phyloP scores from a whole-genome alignment of 2,113 vertebrate genomes.

The Argyrosomus japonicus region DNA sequence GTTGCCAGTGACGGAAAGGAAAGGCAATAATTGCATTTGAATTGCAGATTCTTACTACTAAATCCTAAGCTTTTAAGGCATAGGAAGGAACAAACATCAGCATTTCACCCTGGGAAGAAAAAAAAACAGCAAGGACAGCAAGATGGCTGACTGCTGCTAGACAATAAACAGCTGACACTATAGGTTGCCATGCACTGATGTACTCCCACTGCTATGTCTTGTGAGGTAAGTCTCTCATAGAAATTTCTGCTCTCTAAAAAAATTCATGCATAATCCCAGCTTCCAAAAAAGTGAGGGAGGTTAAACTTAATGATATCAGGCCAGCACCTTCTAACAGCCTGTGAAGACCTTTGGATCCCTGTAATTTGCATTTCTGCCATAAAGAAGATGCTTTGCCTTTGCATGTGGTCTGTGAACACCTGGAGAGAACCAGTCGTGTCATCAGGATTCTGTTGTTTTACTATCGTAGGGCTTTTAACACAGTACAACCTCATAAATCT shows the following conservation, averaged over 20 bases:
- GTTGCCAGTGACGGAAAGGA: constrained; percentile 45
- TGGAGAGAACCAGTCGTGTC: constrained; percentile 59
- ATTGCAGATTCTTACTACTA: constrained; percentile 70
- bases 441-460: constrained; percentile 65
- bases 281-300: constrained; percentile 48
- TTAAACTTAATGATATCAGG: constrained; percentile 66
- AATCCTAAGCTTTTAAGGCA: constrained; percentile 64
- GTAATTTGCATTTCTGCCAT: constrained; percentile 64
- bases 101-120: constrained; percentile 65
- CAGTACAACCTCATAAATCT: constrained; percentile 60
- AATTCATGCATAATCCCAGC: constrained; percentile 54
- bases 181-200: constrained; percentile 67
- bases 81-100: constrained; percentile 77
- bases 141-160: constrained; percentile 73
- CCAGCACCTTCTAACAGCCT: constrained; percentile 58
- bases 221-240: constrained; percentile 57
- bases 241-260: constrained; percentile 48
- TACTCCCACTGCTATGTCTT: constrained; percentile 60
- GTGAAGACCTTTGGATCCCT: constrained; percentile 53
- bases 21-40: constrained; percentile 75
- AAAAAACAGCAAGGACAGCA: constrained; percentile 80
- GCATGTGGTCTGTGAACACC: constrained; percentile 55
- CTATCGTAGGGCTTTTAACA: constrained; percentile 51
- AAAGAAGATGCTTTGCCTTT: constrained; percentile 51
- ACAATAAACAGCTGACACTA: constrained; percentile 81